Conservation (phyloP, 2,797 vertebrate species). For the Thunnus albacares region DNA sequence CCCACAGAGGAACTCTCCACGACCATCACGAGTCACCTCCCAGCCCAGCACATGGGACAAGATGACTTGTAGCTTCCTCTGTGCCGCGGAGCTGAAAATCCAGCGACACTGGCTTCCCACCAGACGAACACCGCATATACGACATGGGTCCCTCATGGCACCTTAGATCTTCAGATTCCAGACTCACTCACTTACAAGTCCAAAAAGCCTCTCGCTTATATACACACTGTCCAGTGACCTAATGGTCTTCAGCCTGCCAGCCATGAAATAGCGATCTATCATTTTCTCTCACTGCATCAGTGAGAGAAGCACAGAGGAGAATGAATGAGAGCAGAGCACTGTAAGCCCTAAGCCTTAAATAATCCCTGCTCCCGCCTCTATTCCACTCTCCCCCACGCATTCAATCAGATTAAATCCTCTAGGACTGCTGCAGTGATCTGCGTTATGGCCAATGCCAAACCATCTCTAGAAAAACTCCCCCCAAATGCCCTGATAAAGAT, state of each 20-base stretch:
- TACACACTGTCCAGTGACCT: conserved; percentile 41
- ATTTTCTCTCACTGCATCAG: conserved; percentile 64
- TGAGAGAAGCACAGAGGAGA: conserved; percentile 63
- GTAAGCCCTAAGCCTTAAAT: conserved; percentile 82
- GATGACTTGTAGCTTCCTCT: conserved; percentile 81
- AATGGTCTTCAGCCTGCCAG: conserved; percentile 49
- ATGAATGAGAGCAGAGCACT: conserved; percentile 70
- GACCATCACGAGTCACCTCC: conserved; percentile 82
- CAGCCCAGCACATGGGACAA: conserved; percentile 83
- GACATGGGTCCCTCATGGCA: conserved; percentile 84
- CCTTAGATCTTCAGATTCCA: conserved; percentile 43
- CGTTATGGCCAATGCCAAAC: conserved; percentile 37
- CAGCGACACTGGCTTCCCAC: conserved; percentile 85
- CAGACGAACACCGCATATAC: conserved; percentile 80
- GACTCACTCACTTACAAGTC: conserved; percentile 27
- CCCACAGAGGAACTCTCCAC: conserved; percentile 85
- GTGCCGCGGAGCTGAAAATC: conserved; percentile 84
- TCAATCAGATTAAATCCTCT: conserved; percentile 79
- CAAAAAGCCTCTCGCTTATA: conserved; percentile 47
- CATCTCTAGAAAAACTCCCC: conserved; percentile 45
- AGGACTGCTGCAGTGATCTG: conserved; percentile 54
- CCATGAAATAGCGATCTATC: conserved; percentile 53
- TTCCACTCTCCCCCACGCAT: conserved; percentile 69
- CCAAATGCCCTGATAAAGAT: conserved; percentile 2
- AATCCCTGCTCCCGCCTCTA: conserved; percentile 84